Base-by-base conservation (phyloP, 1,140 invertebrate species). In the Lasaia peninsularis region DNA sequence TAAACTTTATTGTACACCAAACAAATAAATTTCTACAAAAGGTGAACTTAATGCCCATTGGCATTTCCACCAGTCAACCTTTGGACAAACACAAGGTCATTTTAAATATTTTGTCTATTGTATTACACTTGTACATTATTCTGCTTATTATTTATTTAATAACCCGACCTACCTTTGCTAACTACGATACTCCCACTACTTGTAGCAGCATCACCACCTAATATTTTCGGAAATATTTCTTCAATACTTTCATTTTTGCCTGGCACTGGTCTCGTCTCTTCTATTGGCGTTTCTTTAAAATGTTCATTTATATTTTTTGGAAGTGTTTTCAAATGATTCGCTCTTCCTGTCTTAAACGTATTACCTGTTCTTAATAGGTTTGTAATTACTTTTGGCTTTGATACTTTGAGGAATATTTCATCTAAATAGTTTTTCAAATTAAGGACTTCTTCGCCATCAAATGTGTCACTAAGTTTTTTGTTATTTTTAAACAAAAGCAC, bases 131-230 rank as follows among this genome's bases (percentile, higher is more conserved):
- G 8, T 28, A 28, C 24, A 28, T 28, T 28, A 28, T 28, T 28
- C 4, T 48, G 4, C 10, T 48, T 20, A 40, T 21, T 20, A 48
- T 21, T 48, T 48, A 5, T n/a, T 48, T 20, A 14, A 55, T 59
- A 28, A 6, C 24, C 71, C n/a, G 65, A 69, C 40, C 74, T 62
- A 3, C 72, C 74, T 49, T 59, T 74, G 37, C 16, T 66, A 34
- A 48, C 68, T 0, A 77, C 21, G 2, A 71, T 69, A 1, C 62
- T 57, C 0, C 74, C 74, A 44, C 71, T 77, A 35, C 65, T 63
- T 0, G 63, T 74, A 1, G 69, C 74, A 10, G 69, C 53, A 10
- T 33, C 60, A 1, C 74, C 74, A 2, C 74, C 74, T 32, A 77
- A 67, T 3, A 77, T 74, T 60, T 71, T 70, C 8, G 24, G 11